These are phyloP conservation scores for Microhierax caerulescens DNA, from an alignment of 2,797 vertebrate species.

Conservation along the genomic window DNA sequence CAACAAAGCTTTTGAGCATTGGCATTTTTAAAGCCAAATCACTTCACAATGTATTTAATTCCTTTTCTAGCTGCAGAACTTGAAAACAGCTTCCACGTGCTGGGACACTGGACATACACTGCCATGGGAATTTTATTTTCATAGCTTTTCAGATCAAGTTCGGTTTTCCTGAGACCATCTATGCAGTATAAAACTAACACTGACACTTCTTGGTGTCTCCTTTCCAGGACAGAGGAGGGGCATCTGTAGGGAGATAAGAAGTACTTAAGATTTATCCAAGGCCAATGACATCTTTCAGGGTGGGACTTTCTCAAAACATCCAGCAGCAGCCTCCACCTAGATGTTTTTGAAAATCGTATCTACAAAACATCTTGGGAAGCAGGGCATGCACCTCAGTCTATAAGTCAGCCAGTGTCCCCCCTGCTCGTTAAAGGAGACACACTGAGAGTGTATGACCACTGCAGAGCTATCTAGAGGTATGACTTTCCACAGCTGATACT, in stretches of 20 bases:
- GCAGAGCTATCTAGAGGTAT: background rate
- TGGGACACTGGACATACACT: background rate
- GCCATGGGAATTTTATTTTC: background rate
- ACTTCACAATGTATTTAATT: background rate
- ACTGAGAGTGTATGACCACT: background rate
- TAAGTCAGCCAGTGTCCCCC: background rate
- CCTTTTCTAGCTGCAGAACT: background rate
- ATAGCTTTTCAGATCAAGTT: background rate
- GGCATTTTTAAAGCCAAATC: background rate
- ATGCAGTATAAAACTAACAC: background rate
- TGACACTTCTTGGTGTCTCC: background rate
- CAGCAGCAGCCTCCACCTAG: background rate
- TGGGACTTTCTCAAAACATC: background rate
- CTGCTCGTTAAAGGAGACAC: background rate
- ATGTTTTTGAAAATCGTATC: background rate
- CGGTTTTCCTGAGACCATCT: background rate
- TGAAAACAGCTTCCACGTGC: background rate
- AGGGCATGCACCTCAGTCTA: background rate
- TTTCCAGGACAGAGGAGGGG: background rate
- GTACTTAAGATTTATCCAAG: background rate
- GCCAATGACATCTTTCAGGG: background rate
- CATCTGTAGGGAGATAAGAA: background rate
- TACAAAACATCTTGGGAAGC: background rate
- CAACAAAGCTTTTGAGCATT: background rate
- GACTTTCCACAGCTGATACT: background rate